phyloP scores from a whole-genome alignment of 92 coral and sea anemone species.

The Paragorgia papillata region DNA sequence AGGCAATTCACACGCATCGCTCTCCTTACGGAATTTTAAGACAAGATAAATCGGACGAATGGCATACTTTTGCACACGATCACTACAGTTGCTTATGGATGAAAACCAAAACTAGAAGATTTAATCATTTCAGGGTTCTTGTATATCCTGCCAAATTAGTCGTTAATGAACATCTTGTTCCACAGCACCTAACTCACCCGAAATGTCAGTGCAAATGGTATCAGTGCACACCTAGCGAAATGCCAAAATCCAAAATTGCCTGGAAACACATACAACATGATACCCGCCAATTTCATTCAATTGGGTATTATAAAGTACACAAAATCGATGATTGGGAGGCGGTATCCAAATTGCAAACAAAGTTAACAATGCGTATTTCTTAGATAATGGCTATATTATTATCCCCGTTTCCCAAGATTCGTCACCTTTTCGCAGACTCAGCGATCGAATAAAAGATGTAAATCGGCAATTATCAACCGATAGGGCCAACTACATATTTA shows the following conservation, averaged over 20 bases:
- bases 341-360: too few species aligned
- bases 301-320: too few species aligned
- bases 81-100: conserved; percentile 15
- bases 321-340: too few species aligned
- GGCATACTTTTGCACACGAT: neutral
- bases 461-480: too few species aligned
- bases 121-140: neutral
- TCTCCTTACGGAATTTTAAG: conserved; percentile 9
- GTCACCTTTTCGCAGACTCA: too few species aligned
- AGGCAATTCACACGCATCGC: neutral
- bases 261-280: too few species aligned
- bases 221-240: conserved; percentile 13
- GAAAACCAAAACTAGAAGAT: neutral
- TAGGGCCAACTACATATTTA: too few species aligned
- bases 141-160: conserved; percentile 6
- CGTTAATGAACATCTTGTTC: neutral
- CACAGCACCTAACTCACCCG: conserved; percentile 19
- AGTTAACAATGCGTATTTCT: too few species aligned
- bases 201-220: neutral
- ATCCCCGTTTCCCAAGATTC: too few species aligned
- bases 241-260: conserved; percentile 8
- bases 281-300: too few species aligned
- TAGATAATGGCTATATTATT: too few species aligned
- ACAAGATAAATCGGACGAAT: neutral
- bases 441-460: too few species aligned